Evolutionary conservation across 2,888 invertebrate genomes (phyloP).

Genomic region (Tridacna gigas): DNA sequence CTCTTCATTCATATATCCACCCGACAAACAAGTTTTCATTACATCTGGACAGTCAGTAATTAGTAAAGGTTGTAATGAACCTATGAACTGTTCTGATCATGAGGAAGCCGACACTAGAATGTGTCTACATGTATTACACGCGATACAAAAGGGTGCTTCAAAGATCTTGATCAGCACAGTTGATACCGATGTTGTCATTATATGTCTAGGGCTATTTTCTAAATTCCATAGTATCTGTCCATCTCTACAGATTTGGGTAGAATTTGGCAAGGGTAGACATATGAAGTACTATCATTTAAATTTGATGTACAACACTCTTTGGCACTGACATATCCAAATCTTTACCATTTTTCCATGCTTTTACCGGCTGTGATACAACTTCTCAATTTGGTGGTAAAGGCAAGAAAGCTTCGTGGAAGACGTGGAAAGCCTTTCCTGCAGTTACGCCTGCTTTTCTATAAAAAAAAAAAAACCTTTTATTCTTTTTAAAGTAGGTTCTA

Average conservation of each 20-base stretch:
- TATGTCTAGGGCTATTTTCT: constrained; percentile 9
- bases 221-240: not conserved
- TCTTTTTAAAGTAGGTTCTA: not conserved
- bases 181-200: constrained; percentile 32
- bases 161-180: constrained; percentile 23
- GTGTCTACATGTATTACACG: no score
- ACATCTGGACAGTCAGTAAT: not conserved
- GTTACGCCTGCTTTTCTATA: no score
- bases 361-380: constrained; percentile 67
- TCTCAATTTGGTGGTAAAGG: constrained; percentile 64
- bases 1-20: no score
- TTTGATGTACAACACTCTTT: constrained; percentile 46
- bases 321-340: constrained; percentile 50
- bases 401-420: no score
- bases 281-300: no score
- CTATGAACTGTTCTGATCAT: no score
- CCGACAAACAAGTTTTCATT: no score
- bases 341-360: constrained; percentile 63
- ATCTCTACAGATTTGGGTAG: constrained; percentile 50
- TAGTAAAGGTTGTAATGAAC: not conserved
- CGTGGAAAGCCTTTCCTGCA: no score
- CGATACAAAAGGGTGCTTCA: constrained; percentile 2
- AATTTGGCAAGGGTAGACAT: no score
- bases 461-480: constrained; percentile 2
- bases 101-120: no score